phyloP scores from a whole-genome alignment of 1,140 invertebrate species.

The Scaptomyza montana region DNA sequence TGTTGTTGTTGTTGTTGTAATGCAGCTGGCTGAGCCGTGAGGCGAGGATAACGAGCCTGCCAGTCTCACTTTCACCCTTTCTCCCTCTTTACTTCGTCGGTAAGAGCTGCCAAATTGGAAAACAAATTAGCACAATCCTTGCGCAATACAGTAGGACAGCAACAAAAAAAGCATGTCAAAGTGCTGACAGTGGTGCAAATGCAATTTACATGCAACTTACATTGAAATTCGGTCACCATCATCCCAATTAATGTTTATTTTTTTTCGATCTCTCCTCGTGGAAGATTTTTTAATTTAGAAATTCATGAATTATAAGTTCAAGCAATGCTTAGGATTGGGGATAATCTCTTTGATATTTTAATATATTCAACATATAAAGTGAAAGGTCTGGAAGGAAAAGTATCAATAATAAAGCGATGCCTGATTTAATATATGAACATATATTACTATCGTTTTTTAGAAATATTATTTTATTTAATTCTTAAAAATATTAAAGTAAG shows the following conservation, averaged over 20 bases:
- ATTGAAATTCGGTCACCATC: background rate
- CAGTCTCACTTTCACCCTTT: background rate
- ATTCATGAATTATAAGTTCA: too few relatives aligned
- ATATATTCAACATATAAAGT: too few relatives aligned
- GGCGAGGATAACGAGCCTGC: constrained; percentile 40
- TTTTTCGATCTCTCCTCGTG: too few relatives aligned
- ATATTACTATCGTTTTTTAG: too few relatives aligned
- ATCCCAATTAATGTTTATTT: background rate
- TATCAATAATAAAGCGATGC: too few relatives aligned
- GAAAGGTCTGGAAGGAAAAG: too few relatives aligned
- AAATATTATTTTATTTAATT: too few relatives aligned
- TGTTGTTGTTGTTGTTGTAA: constrained; percentile 7
- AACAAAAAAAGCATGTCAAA: background rate
- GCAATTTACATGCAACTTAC: constrained; percentile 39
- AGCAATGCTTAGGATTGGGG: too few relatives aligned
- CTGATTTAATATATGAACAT: too few relatives aligned
- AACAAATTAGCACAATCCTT: constrained; percentile 79
- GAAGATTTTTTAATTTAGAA: too few relatives aligned
- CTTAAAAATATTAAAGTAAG: too few relatives aligned
- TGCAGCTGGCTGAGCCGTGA: constrained; percentile 31
- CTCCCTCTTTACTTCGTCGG: background rate
- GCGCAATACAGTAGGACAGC: constrained; percentile 48
- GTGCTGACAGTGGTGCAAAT: constrained; percentile 54
- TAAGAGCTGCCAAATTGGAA: constrained; percentile 56
- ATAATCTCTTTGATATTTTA: too few relatives aligned